A percentile compares a stretch with the other conserved stretches of the same genome.
phyloP scores from a whole-genome alignment of 2,113 vertebrate genomes.

The Sinocyclocheilus maitianheensis region DNA sequence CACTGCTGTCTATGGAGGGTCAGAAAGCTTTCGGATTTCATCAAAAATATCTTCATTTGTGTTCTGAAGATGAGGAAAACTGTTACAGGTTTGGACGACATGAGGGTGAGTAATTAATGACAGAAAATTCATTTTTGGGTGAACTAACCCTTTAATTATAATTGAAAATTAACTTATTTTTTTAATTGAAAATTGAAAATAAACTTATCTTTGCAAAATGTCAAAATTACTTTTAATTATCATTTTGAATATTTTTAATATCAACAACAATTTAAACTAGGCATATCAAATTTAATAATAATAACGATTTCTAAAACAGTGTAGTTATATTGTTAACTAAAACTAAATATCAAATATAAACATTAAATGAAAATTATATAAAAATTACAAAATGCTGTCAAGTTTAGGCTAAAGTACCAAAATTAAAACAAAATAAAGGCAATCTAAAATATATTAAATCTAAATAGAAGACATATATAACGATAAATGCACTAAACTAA shows the following conservation, averaged over 20 bases:
- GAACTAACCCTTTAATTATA: no score
- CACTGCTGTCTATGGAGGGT: no score
- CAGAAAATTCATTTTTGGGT: no score
- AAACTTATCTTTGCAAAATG: neutral
- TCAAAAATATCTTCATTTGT: no score
- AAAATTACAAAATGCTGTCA: neutral
- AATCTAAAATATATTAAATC: neutral
- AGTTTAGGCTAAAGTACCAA: neutral
- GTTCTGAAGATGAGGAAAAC: no score
- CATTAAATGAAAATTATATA: neutral
- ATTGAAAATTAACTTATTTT: no score
- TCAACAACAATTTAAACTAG: neutral
- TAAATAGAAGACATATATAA: neutral
- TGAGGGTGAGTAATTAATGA: no score
- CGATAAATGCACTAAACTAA: neutral
- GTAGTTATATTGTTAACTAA: neutral
- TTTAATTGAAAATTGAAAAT: no score
- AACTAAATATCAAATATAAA: neutral
- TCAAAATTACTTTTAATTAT: neutral
- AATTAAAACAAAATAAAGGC: neutral
- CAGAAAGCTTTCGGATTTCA: no score
- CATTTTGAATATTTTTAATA: neutral
- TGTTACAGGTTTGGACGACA: no score
- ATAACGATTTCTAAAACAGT: neutral
- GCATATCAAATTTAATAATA: neutral